Percentiles rank a stretch among this genome's conserved stretches.
Conservation (phyloP, 2,113 vertebrate genomes). For the Conger conger region DNA sequence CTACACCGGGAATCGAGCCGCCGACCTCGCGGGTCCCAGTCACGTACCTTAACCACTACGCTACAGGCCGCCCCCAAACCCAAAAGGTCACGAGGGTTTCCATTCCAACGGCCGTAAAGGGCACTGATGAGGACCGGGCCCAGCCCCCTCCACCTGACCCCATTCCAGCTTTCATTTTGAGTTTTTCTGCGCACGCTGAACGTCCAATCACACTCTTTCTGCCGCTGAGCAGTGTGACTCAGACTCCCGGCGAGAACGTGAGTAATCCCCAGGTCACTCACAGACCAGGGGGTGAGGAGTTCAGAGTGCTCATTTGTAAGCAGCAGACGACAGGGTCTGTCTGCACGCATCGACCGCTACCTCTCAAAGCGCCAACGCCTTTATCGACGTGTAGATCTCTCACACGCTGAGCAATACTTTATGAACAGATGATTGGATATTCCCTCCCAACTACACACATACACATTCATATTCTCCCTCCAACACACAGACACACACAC, state of each 20-base stretch:
- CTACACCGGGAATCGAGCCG: too few species aligned
- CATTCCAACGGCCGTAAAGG: too few species aligned
- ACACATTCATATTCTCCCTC: too few species aligned
- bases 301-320: not conserved
- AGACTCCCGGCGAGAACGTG: not conserved
- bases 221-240: not conserved
- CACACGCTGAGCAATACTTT: not conserved
- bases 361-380: not conserved
- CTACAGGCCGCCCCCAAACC: too few species aligned
- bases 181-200: not conserved
- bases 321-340: not conserved
- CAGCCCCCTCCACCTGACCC: too few species aligned
- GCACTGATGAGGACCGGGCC: too few species aligned
- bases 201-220: not conserved
- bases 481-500: too few species aligned
- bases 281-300: not conserved
- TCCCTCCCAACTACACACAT: not conserved
- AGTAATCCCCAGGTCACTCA: not conserved
- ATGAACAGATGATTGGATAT: not conserved
- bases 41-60: too few species aligned
- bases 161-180: too few species aligned
- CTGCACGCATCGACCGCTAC: not conserved
- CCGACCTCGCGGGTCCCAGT: too few species aligned
- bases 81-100: too few species aligned
- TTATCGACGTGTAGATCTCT: not conserved